These are phyloP conservation scores for Oligia fasciuncula DNA, from an alignment of 2,888 invertebrate species.

Conservation along the genomic window DNA sequence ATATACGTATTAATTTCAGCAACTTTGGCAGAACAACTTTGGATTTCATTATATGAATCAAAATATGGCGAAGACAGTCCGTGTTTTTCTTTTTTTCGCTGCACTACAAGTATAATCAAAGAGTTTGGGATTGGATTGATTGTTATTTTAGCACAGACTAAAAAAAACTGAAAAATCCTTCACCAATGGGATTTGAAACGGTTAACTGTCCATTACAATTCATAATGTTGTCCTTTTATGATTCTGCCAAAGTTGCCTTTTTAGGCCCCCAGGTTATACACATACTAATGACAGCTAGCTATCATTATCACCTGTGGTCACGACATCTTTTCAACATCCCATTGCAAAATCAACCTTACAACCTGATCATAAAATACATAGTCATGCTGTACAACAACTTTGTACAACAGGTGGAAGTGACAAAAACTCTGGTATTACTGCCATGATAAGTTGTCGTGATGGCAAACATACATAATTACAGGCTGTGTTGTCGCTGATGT, in stretches of 20 bases:
- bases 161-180: too few species aligned
- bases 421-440: slow-evolving; percentile 40
- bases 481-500: slow-evolving; percentile 11
- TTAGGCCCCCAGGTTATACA: neutral
- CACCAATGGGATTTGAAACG: too few species aligned
- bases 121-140: too few species aligned
- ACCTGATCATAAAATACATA: neutral
- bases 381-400: neutral
- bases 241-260: too few species aligned
- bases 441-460: slow-evolving; percentile 40
- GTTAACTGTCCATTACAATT: too few species aligned
- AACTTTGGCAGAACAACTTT: too few species aligned
- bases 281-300: slow-evolving; percentile 34
- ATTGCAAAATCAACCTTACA: slow-evolving; percentile 18
- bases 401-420: slow-evolving; percentile 17
- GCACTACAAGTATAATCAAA: too few species aligned
- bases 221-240: too few species aligned
- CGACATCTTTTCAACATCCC: slow-evolving; percentile 15
- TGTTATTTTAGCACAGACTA: too few species aligned
- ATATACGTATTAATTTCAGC: slow-evolving; percentile 21
- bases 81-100: too few species aligned
- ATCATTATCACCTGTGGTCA: slow-evolving; percentile 45
- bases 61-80: too few species aligned
- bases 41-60: too few species aligned
- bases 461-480: slow-evolving; percentile 35